phyloP scores from a whole-genome alignment of 1,140 invertebrate genomes.

The Bombus soroeensis region DNA sequence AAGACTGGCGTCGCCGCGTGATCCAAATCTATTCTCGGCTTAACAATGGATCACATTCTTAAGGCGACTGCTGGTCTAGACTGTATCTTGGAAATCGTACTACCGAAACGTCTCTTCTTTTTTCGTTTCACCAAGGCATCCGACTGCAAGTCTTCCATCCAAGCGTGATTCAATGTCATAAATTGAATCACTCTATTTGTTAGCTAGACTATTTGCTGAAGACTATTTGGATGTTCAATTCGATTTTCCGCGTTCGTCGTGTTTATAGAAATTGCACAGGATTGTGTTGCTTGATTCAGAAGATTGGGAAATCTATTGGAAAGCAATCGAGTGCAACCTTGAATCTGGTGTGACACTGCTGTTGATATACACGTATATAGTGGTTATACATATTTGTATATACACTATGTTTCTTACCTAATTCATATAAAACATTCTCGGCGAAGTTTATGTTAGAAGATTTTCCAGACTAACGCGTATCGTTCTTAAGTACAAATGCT shows the following conservation, averaged over 20 bases:
- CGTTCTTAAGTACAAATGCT: too few species aligned
- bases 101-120: not conserved
- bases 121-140: not conserved
- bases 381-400: not conserved
- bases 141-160: not conserved
- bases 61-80: conserved; percentile 50
- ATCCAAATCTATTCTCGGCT: conserved; percentile 77
- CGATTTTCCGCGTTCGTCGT: not conserved
- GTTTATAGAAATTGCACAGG: not conserved
- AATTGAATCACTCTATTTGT: not conserved
- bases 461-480: too few species aligned
- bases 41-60: conserved; percentile 79
- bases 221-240: not conserved
- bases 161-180: not conserved
- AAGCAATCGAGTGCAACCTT: not conserved
- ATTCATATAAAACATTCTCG: too few species aligned
- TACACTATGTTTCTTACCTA: too few species aligned
- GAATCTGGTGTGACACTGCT: not conserved
- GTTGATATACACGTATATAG: too few species aligned
- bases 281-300: too few species aligned
- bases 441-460: too few species aligned
- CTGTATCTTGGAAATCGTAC: not conserved
- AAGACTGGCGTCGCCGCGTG: conserved; percentile 52
- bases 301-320: not conserved
- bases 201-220: not conserved